Evolutionary conservation across 2,113 vertebrate genomes (phyloP).

Genomic region (Taurulus bubalis): DNA sequence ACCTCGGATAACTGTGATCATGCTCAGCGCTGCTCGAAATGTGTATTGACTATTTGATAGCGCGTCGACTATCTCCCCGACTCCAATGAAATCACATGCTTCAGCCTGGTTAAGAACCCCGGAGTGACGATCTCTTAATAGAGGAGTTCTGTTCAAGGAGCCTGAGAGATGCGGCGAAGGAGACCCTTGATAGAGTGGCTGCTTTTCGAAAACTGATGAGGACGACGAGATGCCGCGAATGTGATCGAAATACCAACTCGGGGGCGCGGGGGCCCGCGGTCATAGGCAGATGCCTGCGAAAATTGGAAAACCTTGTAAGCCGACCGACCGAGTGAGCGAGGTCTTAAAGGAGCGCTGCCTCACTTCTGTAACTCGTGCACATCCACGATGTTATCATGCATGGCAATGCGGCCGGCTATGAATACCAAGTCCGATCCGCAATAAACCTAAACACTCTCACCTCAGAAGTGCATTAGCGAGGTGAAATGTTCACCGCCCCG

Average conservation of each 20-base stretch:
- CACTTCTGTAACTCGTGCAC: constrained; percentile 60
- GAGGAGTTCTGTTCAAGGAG: constrained; percentile 67
- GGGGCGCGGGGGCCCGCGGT: constrained; percentile 12
- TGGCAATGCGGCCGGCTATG: constrained; percentile 32
- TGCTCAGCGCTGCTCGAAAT: constrained; percentile 32
- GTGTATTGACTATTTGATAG: constrained; percentile 62
- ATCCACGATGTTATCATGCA: constrained; percentile 48
- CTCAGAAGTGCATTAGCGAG: constrained; percentile 57
- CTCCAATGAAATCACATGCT: constrained; percentile 67
- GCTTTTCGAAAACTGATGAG: constrained; percentile 67
- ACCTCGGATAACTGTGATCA: constrained; percentile 41
- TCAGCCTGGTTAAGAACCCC: constrained; percentile 68
- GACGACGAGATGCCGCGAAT: constrained; percentile 56
- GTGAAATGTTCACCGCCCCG: constrained; percentile 37
- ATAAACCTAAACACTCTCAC: constrained; percentile 49
- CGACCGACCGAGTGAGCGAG: constrained; percentile 23
- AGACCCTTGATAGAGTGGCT: constrained; percentile 62
- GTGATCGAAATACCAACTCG: constrained; percentile 65
- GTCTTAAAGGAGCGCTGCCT: constrained; percentile 47
- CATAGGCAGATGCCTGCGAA: constrained; percentile 41
- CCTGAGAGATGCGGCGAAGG: constrained; percentile 57
- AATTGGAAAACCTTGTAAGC: constrained; percentile 65
- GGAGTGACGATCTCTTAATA: constrained; percentile 68
- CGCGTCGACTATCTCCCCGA: constrained; percentile 50
- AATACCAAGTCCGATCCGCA: constrained; percentile 63